Percentiles rank a stretch among this genome's conserved stretches.
These are phyloP conservation scores for Cranoglanis bouderius DNA, from an alignment of 2,113 vertebrate species.

Conservation along the genomic window DNA sequence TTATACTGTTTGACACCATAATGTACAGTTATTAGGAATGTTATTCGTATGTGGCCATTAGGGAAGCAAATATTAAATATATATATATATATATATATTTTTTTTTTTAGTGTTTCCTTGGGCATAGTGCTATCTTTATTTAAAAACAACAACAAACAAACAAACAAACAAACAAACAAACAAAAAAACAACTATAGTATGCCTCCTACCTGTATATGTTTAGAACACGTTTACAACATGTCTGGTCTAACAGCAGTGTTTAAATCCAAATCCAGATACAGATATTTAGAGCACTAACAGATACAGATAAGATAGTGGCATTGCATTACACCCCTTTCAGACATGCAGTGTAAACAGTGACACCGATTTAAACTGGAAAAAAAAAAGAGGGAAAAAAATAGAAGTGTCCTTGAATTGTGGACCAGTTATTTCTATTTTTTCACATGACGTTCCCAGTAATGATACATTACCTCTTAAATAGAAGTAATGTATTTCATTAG, in stretches of 20 bases:
- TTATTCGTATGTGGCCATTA: not conserved
- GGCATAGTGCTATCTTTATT: not conserved
- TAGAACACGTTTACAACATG: not conserved
- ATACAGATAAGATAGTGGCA: not conserved
- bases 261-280: not conserved
- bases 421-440: not conserved
- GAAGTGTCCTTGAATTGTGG: too few relatives aligned
- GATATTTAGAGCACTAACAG: not conserved
- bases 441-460: not conserved
- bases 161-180: too few relatives aligned
- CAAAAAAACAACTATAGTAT: not conserved
- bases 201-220: not conserved
- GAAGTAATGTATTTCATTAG: not conserved
- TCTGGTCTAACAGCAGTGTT: not conserved
- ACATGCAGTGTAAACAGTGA: too few relatives aligned
- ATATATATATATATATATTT: too few relatives aligned
- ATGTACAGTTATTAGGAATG: not conserved
- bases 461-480: not conserved
- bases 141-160: too few relatives aligned
- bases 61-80: too few relatives aligned
- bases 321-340: too few relatives aligned
- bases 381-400: too few relatives aligned
- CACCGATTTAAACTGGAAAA: too few relatives aligned
- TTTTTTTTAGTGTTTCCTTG: not conserved
- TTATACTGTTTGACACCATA: not conserved